Base-by-base conservation (phyloP, 2,888 invertebrate species). In the Nesidiocoris tenuis region DNA sequence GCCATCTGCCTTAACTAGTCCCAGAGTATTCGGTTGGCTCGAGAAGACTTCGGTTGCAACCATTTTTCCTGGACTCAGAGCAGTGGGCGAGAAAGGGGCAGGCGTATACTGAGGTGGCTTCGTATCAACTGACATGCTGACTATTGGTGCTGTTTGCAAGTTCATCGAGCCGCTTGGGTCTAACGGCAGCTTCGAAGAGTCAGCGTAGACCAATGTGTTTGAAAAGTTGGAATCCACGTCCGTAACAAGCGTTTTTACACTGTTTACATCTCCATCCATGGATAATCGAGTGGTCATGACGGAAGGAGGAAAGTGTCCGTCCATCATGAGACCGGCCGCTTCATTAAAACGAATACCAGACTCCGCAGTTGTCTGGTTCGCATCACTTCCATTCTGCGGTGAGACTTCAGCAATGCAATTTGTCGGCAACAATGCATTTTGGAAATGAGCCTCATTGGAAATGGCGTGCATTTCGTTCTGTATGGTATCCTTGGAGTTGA, bases 131-230 rank as follows among this genome's bases (percentile, higher is more conserved):
- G 12, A 39, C 12, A 7, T n/a, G 59, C 59, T n/a, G n/a, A n/a
- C 59, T 5, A 59, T 59, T 16, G 61, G 2, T 5, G 70, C 22
- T 1, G 65, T 2, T 16, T 54, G 39, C 16, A 72, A 39, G 22
- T 22, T 61, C 19, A 63, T 70, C 17, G 57, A 61, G 24, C 61
- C 72, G 17, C 61, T 72, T 2, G 72, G 19, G n/a, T 54, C 61
- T 16, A 72, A 9, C 9, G 72, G 54, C n/a, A 72, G 39, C 54
- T 72, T 72, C 54, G 61, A 21, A 61, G 72, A 54, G 23, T 39
- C 61, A 12, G 61, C 21, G 39, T 56, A 72, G 2, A 72, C 72
- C 61, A 72, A 21, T 12, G 22, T 17, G 63, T 63, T 39, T 3
- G 61, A 54, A 16, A 72, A 72, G 1, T 61, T 9, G 19, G 72